Base-by-base conservation (phyloP, 2,888 invertebrate genomes). In the Apamea sordens region DNA sequence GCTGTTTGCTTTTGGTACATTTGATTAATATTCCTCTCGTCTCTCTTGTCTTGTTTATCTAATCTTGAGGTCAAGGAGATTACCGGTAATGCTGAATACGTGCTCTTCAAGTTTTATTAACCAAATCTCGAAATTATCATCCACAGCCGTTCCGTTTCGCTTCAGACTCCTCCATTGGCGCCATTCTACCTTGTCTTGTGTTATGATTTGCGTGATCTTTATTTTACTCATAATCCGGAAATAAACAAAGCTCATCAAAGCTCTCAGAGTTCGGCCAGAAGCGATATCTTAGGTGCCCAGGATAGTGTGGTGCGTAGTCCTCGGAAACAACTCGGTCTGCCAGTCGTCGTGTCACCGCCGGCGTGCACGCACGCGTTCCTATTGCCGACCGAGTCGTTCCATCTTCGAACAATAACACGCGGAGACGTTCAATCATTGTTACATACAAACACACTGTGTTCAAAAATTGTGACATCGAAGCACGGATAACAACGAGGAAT, bases 261-360 rank as follows among this genome's bases (percentile, higher is more conserved):
- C 70, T 73, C 64, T 70, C 21, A 6, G 11, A 73, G 13, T 64
- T 71, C 53, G 50, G 2, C 69, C 24, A 68, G 70, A 80, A 85
- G 89, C 85, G 85, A 61, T 13, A 83, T 88, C 76, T 89, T 89
- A 89, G 76, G 81, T 73, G 76, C 88, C 83, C 87, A 89, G 88
- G 89, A 90, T 85, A 87, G 89, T 86, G 84, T 89, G 88, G 77
- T 89, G 86, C 86, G 86, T 88, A 88, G 90, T 91, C 90, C 89
- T 89, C 87, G 83, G 87, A 77, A 84, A 88, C 85, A 83, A 83
- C 80, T 82, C 84, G 73, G 85, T 84, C 79, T 78, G 83, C 73
- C 94, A 95, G 94, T 95, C 91, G 91, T 84, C 91, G 93, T 90
- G 91, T 89, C 87, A 82, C 79, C 72, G 90, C 89, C 93, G 92